Base-by-base conservation (phyloP, 1,140 invertebrate genomes). In the Pachypsylla venusta region DNA sequence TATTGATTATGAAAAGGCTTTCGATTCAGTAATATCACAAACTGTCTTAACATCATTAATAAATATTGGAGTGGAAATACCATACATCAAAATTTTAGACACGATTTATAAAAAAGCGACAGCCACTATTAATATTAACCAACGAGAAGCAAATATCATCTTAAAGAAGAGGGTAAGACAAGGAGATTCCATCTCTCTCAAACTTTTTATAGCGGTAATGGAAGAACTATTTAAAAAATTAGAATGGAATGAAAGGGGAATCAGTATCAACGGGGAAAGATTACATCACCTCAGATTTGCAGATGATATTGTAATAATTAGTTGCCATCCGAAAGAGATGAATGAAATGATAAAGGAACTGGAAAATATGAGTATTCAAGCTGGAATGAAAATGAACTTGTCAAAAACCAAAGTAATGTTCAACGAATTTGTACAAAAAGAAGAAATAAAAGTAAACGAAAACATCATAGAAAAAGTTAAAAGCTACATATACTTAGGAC, bases 161-260 rank as follows among this genome's bases (percentile, higher is more conserved):
- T 24, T 58, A 5, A 25, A 58, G 3, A 42, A 28, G 20, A 40
- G 59, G 14, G 54, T 56, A 1, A 58, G 55, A 58, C 61, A 60
- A 40, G 60, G 60, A 13, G 60, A 60, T 40, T 26, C 57, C 13
- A 30, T 63, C 14, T 63, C 64, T 58, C 59, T 64, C 0, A 63
- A 61, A 30, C 20, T 67, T 2, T 67, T 67, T 27, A 64, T 27
- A 53, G 24, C 57, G n/a, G 39, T 58, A 2, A 22, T 66, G 1
- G 58, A 66, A 59, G 26, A 57, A 26, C 58, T 64, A 42, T 66
- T 64, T 58, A 59, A 63, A 60, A 64, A 63, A 42, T 35, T 35
- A 35, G n/a, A 35, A 7, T 35, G 30, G 30, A n/a, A 35, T 10
- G n/a, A n/a, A 35, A 35, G n/a, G n/a, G 30, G 30, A 10, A 35